phyloP scores from a whole-genome alignment of 2,888 invertebrate genomes.

The Cephus runcator region DNA sequence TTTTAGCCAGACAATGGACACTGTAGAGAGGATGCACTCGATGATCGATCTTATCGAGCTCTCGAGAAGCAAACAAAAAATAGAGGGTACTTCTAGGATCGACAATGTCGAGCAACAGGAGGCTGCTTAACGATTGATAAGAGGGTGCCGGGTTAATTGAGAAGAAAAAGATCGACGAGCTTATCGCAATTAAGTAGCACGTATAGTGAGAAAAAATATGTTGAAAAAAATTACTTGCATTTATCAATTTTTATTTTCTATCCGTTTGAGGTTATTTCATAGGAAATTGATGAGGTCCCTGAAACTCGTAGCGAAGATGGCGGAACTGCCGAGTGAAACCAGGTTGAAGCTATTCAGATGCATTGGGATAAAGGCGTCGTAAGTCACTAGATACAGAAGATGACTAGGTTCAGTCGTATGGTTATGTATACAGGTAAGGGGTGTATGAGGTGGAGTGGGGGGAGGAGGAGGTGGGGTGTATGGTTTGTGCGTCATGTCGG shows the following conservation, averaged over 20 bases:
- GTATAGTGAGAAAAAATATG: conserved; percentile 7
- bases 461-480: conserved; percentile 21
- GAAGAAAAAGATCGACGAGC: not conserved
- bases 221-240: too few relatives aligned
- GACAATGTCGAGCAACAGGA: conserved; percentile 42
- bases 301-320: conserved; percentile 11
- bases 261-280: not conserved
- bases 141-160: too few relatives aligned
- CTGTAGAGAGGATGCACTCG: conserved; percentile 37
- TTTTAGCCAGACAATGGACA: conserved; percentile 37
- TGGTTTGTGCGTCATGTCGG: conserved; percentile 55
- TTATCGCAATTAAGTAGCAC: conserved; percentile 3
- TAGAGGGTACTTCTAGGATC: conserved; percentile 32
- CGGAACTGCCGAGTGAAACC: not conserved
- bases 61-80: not conserved
- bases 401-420: too few relatives aligned
- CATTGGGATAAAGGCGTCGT: conserved; percentile 5
- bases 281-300: conserved; percentile 7
- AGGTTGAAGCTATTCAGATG: not conserved
- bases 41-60: conserved; percentile 50
- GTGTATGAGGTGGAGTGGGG: not conserved
- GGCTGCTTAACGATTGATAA: conserved; percentile 20
- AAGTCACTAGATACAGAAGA: not conserved
- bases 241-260: too few relatives aligned
- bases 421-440: conserved; percentile 9